Evolutionary conservation across 2,113 vertebrate genomes (phyloP), one percentile per base, ranked within the genome.

Genomic region (Tragulus kanchil): DNA sequence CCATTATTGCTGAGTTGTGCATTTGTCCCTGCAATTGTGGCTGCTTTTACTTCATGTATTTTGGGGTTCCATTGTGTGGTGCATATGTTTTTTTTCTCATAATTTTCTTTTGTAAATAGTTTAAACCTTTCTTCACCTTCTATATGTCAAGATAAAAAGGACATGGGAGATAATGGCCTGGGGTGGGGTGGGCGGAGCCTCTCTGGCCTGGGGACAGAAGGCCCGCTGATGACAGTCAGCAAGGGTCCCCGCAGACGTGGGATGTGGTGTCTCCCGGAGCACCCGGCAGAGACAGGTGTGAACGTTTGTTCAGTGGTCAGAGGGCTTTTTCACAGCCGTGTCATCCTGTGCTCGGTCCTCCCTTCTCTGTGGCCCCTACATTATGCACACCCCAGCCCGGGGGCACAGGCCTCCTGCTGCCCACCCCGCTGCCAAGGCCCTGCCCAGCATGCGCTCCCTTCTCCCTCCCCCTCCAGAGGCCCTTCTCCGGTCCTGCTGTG

Each of bases 31-130:
- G 8, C 11, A 67, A 13, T 71, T 94, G 21, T 78, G 14, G 36
- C 3, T 64, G n/a, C 9, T 73, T 81, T 77, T 81, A 12, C n/a
- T 62, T 85, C 8, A 2, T 48, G 1, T 64, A 59, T 69, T 85
- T 58, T 23, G 21, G 6, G 17, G 1, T 93, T 86, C 52, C 86
- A 1, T 54, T 77, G n/a, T 79, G 14, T 73, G 61, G 16, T 89
- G 26, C 31, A 15, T 42, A 52, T 50, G 36, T n/a, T n/a, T n/a
- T n/a, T n/a, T n/a, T n/a, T n/a, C n/a, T n/a, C n/a, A n/a, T n/a
- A n/a, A n/a, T n/a, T n/a, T n/a, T n/a, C n/a, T 97, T 97, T 97
- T 88, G 85, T 97, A 97, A 97, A 97, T 98, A 97, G 95, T 96
- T 94, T 85, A 95, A 96, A 96, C 93, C 96, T 97, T 97, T 97